Evolutionary conservation across 2,888 invertebrate genomes (phyloP), one percentile per base, ranked within the genome.

Genomic region (Andrena fulva): DNA sequence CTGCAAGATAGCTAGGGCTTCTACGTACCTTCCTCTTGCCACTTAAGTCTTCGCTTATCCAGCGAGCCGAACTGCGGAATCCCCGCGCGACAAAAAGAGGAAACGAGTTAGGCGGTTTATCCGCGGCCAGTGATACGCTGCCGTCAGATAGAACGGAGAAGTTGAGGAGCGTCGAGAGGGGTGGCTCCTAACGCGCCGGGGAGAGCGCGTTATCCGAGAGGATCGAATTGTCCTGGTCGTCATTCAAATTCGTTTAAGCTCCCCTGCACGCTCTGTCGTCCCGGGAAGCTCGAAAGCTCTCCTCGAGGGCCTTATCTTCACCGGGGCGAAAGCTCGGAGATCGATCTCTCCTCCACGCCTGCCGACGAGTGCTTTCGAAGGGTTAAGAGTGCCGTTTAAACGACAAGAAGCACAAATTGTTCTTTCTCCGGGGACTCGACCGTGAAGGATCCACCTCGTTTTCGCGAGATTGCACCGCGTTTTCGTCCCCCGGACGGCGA

Each of bases 211-310:
- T 80, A 82, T 87, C 72, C 86, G 52, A 27, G 27, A 35, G 79
- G 75, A 85, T 85, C 79, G 83, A 86, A 86, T 86, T 80, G 80
- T 86, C 78, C 70, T 77, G 82, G 77, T 85, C 85, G 83, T 83
- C 87, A 80, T 85, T 87, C 80, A 84, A 86, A 87, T 87, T 87
- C 85, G 85, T 85, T 85, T 85, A 85, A 87, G 80, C 60, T 67
- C 33, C 56, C 77, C 42, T n/a, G 63, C 68, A 35, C 54, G 73
- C 33, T 63, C 48, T 33, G 67, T 54, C 70, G 69, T 80, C 63
- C 42, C 29, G 52, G 66, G 42, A 72, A 71, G 60, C 74, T 75
- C 50, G 66, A 60, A 78, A 67, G 29, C 54, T 52, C 48, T 68
- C 48, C 72, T 10, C 56, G 50, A 68, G 54, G 70, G 70, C 67